Percentiles rank a stretch among this genome's conserved stretches.
Evolutionary conservation across 1,140 invertebrate species (phyloP).

Genomic region (Lepidurus packardi): DNA sequence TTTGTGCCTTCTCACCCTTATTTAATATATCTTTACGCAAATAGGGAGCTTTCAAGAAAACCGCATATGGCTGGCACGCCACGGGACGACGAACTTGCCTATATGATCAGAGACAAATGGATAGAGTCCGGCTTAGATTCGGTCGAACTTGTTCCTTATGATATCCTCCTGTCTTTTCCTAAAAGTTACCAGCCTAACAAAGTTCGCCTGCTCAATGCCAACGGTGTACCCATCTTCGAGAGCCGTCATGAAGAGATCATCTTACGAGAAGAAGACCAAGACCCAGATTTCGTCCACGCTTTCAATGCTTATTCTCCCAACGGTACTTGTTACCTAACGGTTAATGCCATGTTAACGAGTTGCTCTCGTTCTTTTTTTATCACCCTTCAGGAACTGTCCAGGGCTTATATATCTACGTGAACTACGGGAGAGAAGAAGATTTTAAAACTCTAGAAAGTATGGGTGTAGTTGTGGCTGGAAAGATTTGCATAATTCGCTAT

Average conservation of each 20-base stretch:
- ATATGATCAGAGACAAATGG: slow-evolving; percentile 28
- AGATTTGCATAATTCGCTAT: slow-evolving; percentile 49
- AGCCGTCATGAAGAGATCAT: slow-evolving; percentile 12
- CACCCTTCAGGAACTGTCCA: slow-evolving; percentile 28
- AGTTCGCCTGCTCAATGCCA: slow-evolving; percentile 27
- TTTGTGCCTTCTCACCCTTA: background rate
- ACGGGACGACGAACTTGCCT: slow-evolving; percentile 27
- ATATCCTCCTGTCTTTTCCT: slow-evolving; percentile 34
- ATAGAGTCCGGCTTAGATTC: slow-evolving; percentile 25
- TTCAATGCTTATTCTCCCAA: slow-evolving; percentile 31
- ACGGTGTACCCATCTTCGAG: background rate
- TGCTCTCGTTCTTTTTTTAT: background rate
- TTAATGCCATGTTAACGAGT: background rate
- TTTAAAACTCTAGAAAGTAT: slow-evolving; percentile 43
- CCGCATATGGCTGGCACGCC: slow-evolving; percentile 34
- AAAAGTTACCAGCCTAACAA: slow-evolving; percentile 28
- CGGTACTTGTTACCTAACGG: background rate
- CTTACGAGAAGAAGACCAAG: slow-evolving; percentile 22
- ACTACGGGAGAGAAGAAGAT: slow-evolving; percentile 50
- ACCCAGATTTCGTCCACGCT: background rate
- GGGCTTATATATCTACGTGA: slow-evolving; percentile 47
- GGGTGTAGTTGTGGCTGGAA: slow-evolving; percentile 43
- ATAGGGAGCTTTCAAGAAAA: slow-evolving; percentile 28
- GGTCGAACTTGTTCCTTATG: slow-evolving; percentile 31
- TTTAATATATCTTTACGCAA: slow-evolving; percentile 25